These are phyloP conservation scores for Synanthedon vespiformis DNA, from an alignment of 2,888 invertebrate genomes.

Conservation along the genomic window DNA sequence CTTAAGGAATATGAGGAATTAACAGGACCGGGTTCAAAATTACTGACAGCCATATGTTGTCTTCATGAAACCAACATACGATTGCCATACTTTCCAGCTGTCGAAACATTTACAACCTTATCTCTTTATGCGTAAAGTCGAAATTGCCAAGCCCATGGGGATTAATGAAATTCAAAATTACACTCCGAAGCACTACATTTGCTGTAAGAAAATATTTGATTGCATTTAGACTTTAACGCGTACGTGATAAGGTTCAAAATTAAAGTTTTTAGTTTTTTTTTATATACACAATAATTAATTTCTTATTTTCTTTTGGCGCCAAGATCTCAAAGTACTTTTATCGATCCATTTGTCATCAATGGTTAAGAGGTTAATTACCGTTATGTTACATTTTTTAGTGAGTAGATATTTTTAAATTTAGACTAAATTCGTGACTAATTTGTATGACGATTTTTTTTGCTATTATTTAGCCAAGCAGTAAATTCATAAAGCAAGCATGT, in stretches of 20 bases:
- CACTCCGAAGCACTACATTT: not conserved
- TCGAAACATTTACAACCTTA: not conserved
- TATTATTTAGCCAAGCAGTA: no score
- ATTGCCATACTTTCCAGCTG: not conserved
- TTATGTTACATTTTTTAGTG: not conserved
- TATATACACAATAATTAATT: not conserved
- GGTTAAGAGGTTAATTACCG: not conserved
- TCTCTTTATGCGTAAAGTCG: not conserved
- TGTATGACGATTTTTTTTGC: no score
- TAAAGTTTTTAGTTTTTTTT: not conserved
- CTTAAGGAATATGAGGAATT: slow-evolving; percentile 46
- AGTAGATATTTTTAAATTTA: not conserved
- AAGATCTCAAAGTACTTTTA: slow-evolving; percentile 22
- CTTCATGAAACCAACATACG: slow-evolving; percentile 10
- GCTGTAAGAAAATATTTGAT: not conserved
- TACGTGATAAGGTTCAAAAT: slow-evolving; percentile 4
- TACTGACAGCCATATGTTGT: slow-evolving; percentile 27
- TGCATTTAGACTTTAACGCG: not conserved
- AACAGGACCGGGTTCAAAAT: slow-evolving; percentile 39
- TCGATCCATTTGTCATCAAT: slow-evolving; percentile 27
- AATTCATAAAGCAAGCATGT: no score
- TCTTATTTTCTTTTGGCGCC: slow-evolving; percentile 44
- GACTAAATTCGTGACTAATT: not conserved
- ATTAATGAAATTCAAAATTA: no score
- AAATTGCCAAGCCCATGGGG: no score